Base-by-base conservation (phyloP, 2,113 vertebrate species). In the Phycodurus eques region DNA sequence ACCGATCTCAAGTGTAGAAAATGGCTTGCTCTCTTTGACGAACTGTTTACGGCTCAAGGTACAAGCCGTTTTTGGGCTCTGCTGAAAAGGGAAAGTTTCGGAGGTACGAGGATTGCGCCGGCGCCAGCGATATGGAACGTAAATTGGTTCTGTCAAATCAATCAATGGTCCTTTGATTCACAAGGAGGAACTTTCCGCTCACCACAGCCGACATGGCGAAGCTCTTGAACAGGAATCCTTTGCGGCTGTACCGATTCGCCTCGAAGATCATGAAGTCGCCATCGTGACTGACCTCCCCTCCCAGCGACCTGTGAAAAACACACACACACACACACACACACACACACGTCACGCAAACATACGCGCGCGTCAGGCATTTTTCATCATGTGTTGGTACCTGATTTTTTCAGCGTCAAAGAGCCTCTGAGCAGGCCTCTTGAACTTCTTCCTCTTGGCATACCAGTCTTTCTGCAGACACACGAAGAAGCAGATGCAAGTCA, bases 191-290 rank as follows among this genome's bases (percentile, higher is more conserved):
- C 33, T 27, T 43, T 2, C 3, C 27, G 64, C 43, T 94, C 83
- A 98, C 97, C 94, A 98, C 97, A 0, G 96, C 97, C 0, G 95
- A 96, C 96, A 98, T 99, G 67, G 97, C 96, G 1, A 99, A 99
- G 87, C 95, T 98, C 92, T 99, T 99, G 80, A 98, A 99, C n/a
- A 99, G 91, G 83, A 99, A 99, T 0, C 97, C 97, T 78, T 99
- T 99, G 2, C 97, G 92, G 73, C 96, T 99, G 88, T 99, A 99
- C 0, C 97, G 95, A 79, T 99, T 99, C 31, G 92, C 96, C 85
- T 99, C 97, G 2, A 99, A 99, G 87, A 99, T 98, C 88, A 99
- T 95, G 80, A 99, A 99, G 74, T 99, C 97, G 10, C 96, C 97
- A 0, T 99, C 97, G 0, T 96, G 96, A 15, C 95, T 96, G 43